Percentiles rank a stretch among this genome's conserved stretches.
Evolutionary conservation across 1,140 invertebrate species (phyloP).

Genomic region (Vanessa tameamea): DNA sequence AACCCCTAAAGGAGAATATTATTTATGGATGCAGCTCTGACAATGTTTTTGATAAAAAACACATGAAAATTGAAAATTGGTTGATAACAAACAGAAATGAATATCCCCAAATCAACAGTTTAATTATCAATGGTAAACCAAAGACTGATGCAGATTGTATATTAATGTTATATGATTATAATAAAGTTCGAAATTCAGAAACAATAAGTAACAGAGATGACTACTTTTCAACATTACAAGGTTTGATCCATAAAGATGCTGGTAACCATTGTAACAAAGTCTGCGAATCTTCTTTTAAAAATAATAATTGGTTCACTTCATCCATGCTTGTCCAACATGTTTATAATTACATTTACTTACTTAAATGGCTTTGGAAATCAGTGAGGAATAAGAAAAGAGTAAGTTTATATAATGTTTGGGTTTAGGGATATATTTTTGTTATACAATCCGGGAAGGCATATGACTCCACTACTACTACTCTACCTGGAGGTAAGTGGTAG

Average conservation of each 20-base stretch:
- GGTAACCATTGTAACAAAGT: slow-evolving; percentile 14
- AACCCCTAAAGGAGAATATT: slow-evolving; percentile 33
- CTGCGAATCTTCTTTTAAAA: slow-evolving; percentile 37
- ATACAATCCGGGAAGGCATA: too few species aligned
- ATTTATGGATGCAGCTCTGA: slow-evolving; percentile 48
- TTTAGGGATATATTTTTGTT: not conserved
- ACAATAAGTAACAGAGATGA: slow-evolving; percentile 45
- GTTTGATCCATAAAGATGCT: slow-evolving; percentile 47
- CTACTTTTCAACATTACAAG: slow-evolving; percentile 53
- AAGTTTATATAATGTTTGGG: slow-evolving; percentile 33
- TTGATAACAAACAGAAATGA: slow-evolving; percentile 38
- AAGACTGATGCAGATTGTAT: slow-evolving; percentile 45
- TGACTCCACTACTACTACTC: too few species aligned
- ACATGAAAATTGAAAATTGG: slow-evolving; percentile 34
- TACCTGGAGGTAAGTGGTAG: too few species aligned
- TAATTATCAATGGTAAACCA: slow-evolving; percentile 49
- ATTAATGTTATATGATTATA: slow-evolving; percentile 61
- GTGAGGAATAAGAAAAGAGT: slow-evolving; percentile 59
- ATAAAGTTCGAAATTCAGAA: slow-evolving; percentile 60
- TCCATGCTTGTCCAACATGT: slow-evolving; percentile 69
- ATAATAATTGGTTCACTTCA: slow-evolving; percentile 50
- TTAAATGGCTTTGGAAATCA: slow-evolving; percentile 56
- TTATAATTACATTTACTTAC: slow-evolving; percentile 57
- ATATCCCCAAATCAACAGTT: slow-evolving; percentile 42
- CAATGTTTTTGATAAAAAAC: slow-evolving; percentile 33